phyloP scores from a whole-genome alignment of 2,888 invertebrate species.

The Tineola bisselliella region DNA sequence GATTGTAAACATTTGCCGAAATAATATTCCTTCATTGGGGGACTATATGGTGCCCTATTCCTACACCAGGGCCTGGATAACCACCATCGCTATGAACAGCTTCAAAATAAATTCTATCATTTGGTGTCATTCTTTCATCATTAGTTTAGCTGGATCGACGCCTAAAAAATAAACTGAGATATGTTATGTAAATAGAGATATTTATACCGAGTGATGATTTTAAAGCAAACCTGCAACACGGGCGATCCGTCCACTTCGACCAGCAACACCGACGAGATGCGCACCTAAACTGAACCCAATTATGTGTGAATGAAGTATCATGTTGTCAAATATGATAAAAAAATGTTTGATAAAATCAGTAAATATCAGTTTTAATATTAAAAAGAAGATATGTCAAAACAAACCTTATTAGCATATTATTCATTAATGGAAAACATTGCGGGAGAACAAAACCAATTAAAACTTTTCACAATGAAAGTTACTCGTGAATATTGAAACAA shows the following conservation, averaged over 20 bases:
- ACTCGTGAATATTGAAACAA: not conserved
- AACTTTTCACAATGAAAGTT: not conserved
- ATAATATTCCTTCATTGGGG: conserved; percentile 24
- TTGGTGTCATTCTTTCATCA: not conserved
- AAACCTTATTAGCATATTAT: not conserved
- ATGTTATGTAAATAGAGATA: no score
- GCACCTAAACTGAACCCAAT: conserved; percentile 60
- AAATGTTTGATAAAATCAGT: not conserved
- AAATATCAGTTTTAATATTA: not conserved
- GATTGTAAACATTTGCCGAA: conserved; percentile 10
- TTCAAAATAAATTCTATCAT: conserved; percentile 23
- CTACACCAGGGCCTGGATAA: conserved; percentile 4
- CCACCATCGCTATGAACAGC: conserved; percentile 14
- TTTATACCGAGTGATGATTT: no score
- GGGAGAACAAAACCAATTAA: not conserved
- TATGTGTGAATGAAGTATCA: no score
- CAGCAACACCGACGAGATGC: conserved; percentile 52
- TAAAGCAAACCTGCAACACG: conserved; percentile 40
- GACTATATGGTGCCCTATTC: conserved; percentile 11
- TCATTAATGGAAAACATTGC: not conserved
- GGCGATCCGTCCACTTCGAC: conserved; percentile 39
- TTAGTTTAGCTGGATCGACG: conserved; percentile 25
- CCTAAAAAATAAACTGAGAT: no score
- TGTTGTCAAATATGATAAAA: not conserved
- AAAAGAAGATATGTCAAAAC: not conserved